These are phyloP conservation scores for Pseudococcus longispinus DNA, from an alignment of 2,888 invertebrate genomes.

Conservation along the genomic window DNA sequence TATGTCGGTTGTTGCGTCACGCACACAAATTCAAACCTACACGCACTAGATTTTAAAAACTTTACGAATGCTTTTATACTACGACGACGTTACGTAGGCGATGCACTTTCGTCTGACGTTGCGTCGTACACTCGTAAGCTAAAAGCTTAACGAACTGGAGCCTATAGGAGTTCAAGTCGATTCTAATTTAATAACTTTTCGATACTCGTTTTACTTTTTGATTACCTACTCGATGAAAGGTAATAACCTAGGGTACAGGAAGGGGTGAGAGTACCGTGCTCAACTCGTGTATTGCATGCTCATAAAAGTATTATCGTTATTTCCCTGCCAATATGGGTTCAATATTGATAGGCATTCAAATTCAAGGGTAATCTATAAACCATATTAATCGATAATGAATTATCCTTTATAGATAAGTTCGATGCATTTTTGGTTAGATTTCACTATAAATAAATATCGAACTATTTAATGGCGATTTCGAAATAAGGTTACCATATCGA, in stretches of 20 bases:
- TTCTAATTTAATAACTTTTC: not conserved
- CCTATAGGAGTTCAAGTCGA: not conserved
- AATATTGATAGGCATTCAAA: not conserved
- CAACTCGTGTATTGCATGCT: not conserved
- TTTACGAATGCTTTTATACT: not conserved
- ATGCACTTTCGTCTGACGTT: not conserved
- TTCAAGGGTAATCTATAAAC: too few relatives aligned
- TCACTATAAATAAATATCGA: not conserved
- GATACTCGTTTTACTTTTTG: not conserved
- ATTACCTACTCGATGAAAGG: not conserved
- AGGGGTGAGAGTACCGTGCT: not conserved
- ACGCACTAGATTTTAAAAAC: conserved; percentile 34
- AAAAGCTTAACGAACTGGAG: not conserved
- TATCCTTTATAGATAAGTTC: not conserved
- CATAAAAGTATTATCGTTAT: not conserved
- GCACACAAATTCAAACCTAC: conserved; percentile 41
- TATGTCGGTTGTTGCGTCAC: conserved; percentile 28
- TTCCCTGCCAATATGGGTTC: not conserved
- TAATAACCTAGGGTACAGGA: not conserved
- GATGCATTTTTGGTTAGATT: not conserved
- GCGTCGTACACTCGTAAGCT: not conserved
- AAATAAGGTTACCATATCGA: conserved; percentile 17
- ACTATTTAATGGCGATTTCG: not conserved
- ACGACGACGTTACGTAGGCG: not conserved
- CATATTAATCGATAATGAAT: not conserved